These are phyloP conservation scores for Phalangium opilio DNA, from an alignment of 2,888 invertebrate species.

Conservation along the genomic window DNA sequence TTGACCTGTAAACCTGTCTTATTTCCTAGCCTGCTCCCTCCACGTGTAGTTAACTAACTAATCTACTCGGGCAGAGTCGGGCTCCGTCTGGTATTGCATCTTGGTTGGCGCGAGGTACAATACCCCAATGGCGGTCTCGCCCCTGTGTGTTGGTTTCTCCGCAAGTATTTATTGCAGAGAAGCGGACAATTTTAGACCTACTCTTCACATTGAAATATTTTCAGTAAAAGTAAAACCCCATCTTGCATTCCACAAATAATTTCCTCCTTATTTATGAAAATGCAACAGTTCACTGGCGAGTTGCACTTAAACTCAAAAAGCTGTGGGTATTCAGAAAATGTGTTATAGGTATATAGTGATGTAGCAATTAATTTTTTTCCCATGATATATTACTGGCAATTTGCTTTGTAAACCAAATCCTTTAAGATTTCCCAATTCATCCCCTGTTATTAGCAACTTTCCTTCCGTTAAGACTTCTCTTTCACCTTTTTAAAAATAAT, in stretches of 20 bases:
- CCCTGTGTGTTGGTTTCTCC: too few relatives aligned
- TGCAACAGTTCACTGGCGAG: slow-evolving; percentile 43
- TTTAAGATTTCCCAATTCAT: slow-evolving; percentile 43
- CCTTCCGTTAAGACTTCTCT: slow-evolving; percentile 44
- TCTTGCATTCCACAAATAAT: slow-evolving; percentile 44
- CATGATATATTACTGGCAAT: slow-evolving; percentile 26
- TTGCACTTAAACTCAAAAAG: slow-evolving; percentile 27
- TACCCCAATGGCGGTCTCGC: too few relatives aligned
- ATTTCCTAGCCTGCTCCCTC: too few relatives aligned
- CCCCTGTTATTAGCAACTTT: slow-evolving; percentile 44
- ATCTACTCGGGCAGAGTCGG: too few relatives aligned
- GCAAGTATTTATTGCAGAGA: too few relatives aligned
- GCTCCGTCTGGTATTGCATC: too few relatives aligned
- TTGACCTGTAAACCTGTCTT: too few relatives aligned
- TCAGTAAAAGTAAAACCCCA: slow-evolving; percentile 33
- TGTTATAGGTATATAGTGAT: too few relatives aligned
- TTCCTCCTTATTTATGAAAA: slow-evolving; percentile 35
- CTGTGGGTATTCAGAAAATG: slow-evolving; percentile 21
- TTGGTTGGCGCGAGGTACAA: too few relatives aligned
- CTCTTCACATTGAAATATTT: slow-evolving; percentile 13
- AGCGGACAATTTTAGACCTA: too few relatives aligned
- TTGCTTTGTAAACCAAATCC: slow-evolving; percentile 42
- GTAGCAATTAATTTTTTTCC: slow-evolving; percentile 3
- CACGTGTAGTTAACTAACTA: too few relatives aligned
- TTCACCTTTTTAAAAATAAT: slow-evolving; percentile 28